Evolutionary conservation across 2,888 invertebrate genomes (phyloP).

Genomic region (Hesperia comma): DNA sequence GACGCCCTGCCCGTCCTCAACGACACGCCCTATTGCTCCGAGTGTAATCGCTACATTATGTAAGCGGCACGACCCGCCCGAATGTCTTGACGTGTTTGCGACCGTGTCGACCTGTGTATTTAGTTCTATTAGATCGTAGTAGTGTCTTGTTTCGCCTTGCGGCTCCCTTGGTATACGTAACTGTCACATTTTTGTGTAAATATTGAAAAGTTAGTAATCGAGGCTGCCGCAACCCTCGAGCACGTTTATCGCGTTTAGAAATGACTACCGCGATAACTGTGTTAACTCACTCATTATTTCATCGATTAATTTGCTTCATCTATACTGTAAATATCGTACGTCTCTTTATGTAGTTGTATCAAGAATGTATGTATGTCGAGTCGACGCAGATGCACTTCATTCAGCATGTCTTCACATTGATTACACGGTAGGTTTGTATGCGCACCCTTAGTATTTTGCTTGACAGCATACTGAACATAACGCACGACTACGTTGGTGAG

Average conservation of each 20-base stretch:
- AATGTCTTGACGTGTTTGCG: constrained; percentile 81
- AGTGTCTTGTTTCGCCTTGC: constrained; percentile 46
- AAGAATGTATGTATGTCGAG: constrained; percentile 36
- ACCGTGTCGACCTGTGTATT: constrained; percentile 81
- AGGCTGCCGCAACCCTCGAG: constrained; percentile 27
- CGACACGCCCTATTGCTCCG: constrained; percentile 89
- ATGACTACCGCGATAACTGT: constrained; percentile 18
- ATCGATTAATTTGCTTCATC: constrained; percentile 55
- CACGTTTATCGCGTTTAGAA: constrained; percentile 26
- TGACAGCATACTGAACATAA: constrained; percentile 55
- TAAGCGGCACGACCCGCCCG: constrained; percentile 85
- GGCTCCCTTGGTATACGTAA: constrained; percentile 48
- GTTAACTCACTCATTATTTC: constrained; percentile 31
- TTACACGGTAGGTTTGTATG: constrained; percentile 57
- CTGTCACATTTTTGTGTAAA: constrained; percentile 30
- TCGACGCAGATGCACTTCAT: constrained; percentile 46
- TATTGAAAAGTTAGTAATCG: constrained; percentile 9
- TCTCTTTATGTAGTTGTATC: constrained; percentile 37
- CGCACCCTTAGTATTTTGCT: constrained; percentile 59
- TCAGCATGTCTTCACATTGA: constrained; percentile 68
- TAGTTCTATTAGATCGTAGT: constrained; percentile 63
- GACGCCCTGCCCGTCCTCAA: constrained; percentile 75
- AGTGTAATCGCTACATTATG: constrained; percentile 94
- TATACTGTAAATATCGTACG: constrained; percentile 53
- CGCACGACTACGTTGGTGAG: constrained; percentile 66